Base-by-base conservation (phyloP, 2,888 invertebrate genomes). In the Galeopsomyia nigrocyanea region DNA sequence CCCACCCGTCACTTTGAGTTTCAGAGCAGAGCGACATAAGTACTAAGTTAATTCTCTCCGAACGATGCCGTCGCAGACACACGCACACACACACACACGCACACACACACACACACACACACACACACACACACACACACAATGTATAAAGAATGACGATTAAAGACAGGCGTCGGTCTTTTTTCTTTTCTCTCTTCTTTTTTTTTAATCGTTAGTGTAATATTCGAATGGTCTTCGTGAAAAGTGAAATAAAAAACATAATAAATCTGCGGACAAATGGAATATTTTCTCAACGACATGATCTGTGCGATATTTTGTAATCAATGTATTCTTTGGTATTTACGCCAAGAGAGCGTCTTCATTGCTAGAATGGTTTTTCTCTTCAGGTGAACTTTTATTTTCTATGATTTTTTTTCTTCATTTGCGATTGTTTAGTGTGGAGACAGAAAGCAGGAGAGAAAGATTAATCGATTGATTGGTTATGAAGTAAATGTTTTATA, bases 401-500 rank as follows among this genome's bases (percentile, higher is more conserved):
- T n/a, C n/a, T n/a, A n/a, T n/a, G n/a, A n/a, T n/a, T n/a, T n/a
- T n/a, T 75, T 73, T 76, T 46, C 57, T 71, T 69, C 53, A 53
- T 64, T 57, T 58, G 31, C 39, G 55, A 65, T 46, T 26, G 5
- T 26, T 26, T 26, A 60, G 39, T 58, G 55, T 65, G 66, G 56
- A 56, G 47, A 69, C 67, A 57, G 22, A 79, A 51, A 39, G 46
- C 22, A 26, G 46, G 47, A 39, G 50, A 64, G 50, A 73, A 53
- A 49, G 49, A 56, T 46, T 19, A 65, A 68, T 51, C 78, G 68
- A 80, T 73, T 75, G 75, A 76, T 78, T 78, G 77, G 77, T 78
- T 78, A 77, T 13, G 78, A 76, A 78, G 80, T 81, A 81, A 79
- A 81, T 80, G 79, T 82, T 82, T 82, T 81, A 80, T 80, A 80